Base-by-base conservation (phyloP, 2,797 vertebrate species). In the Staurois parvus region DNA sequence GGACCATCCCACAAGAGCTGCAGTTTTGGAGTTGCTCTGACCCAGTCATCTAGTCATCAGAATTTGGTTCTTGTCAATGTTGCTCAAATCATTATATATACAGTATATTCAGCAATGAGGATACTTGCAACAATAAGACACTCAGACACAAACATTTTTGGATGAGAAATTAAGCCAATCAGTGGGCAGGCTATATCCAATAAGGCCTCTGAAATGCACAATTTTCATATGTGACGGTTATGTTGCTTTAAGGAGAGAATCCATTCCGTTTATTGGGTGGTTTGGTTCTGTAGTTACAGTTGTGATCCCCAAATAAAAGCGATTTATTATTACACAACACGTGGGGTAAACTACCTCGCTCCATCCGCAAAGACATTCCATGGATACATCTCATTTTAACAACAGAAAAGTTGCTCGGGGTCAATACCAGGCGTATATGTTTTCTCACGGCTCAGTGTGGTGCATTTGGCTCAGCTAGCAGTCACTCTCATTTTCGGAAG, bases 401-500 rank as follows among this genome's bases (percentile, higher is more conserved):
- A 37, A 37, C 34, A 37, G 34, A 37, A 37, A 9, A 70, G 67
- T 70, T 70, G 30, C 52, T 72, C 21, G 26, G 32, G 59, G 52
- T 40, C 29, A 11, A 7, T 62, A 52, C 69, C 79, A 81, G 79
- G 32, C 68, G n/a, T n/a, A 62, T 72, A 81, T 81, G 79, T 56
- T 81, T 32, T 11, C 21, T 30, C 19, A 32, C 3, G 4, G 79
- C 29, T 12, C 29, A 29, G 17, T 17, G 34, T 29, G 11, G 69
- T 34, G 48, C 24, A 15, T 45, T 62, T 68, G 30, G 30, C 45
- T 40, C 15, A 26, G 59, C 52, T 62, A 81, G 12, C 42, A 19
- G 6, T 72, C 32, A 48, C 68, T 62, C 32, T 6, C 29, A 69
- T 40, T 81, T 72, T 72, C 34, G 12, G 8, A 59, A 40, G 28